A percentile compares a stretch with the other conserved stretches of the same genome.
phyloP scores from a whole-genome alignment of 2,113 vertebrate species.

The Myotis brandtii region DNA sequence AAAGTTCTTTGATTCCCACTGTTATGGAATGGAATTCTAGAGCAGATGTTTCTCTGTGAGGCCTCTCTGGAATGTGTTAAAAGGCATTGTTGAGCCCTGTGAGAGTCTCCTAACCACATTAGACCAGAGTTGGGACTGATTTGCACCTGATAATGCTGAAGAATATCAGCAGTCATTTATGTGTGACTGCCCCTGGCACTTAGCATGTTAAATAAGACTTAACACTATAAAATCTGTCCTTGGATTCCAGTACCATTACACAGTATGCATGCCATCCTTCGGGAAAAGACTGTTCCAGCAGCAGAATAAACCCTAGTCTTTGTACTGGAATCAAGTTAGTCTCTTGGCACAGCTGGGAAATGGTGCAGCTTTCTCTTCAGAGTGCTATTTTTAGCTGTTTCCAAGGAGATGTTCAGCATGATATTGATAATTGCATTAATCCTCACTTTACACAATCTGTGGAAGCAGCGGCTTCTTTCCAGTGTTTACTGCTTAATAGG shows the following conservation, averaged over 20 bases:
- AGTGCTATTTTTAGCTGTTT: slow-evolving; percentile 86
- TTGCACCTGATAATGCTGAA: neutral
- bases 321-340: slow-evolving; percentile 74
- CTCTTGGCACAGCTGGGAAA: slow-evolving; percentile 78
- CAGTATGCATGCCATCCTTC: neutral
- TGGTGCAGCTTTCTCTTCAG: slow-evolving; percentile 74
- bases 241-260: neutral
- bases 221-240: neutral
- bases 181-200: neutral
- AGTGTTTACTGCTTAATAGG: slow-evolving; percentile 75
- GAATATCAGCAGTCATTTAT: neutral
- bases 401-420: slow-evolving; percentile 84
- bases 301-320: slow-evolving; percentile 60
- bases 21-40: slow-evolving; percentile 6
- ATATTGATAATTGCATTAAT: slow-evolving; percentile 87
- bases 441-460: slow-evolving; percentile 82
- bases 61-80: neutral
- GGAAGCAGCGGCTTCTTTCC: slow-evolving; percentile 79
- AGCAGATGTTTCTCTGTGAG: neutral
- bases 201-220: neutral
- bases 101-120: neutral
- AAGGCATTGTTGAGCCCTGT: neutral
- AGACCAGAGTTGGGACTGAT: neutral
- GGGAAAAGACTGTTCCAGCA: slow-evolving; percentile 51
- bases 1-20: slow-evolving; percentile 17